Evolutionary conservation across 2,113 vertebrate genomes (phyloP), one percentile per base, ranked within the genome.

Genomic region (Phyllostomus discolor): DNA sequence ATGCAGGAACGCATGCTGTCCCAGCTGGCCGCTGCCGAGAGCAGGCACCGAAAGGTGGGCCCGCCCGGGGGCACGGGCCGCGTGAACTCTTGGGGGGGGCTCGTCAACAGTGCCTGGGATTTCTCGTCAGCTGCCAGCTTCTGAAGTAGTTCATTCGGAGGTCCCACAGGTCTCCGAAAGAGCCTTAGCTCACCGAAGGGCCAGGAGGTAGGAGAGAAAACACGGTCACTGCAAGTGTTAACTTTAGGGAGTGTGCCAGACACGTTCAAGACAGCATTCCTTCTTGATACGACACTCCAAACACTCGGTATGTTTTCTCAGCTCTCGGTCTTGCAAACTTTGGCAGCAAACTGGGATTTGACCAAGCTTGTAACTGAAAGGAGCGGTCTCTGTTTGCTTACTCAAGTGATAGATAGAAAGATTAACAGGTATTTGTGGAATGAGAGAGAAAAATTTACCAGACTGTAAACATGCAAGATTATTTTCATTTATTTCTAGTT

Each of bases 1-100:
- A 99, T 99, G 99, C 99, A 99, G 97, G 99, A 99, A 82, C 99
- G 99, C 92, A 99, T 99, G 99, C 92, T 99, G 97, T 99, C 99
- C 75, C 99, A 99, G 76, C 98, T 99, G n/a, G 99, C 99, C 22
- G 99, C 99, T 31, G 99, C 99, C 0, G 99, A 99, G 95, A 99
- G 98, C 98, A 98, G 99, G 12, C 99, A 99, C 98, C 99, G 99
- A 59, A 99, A 99, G 99, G 99, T 99, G n/a, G 87, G 99, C 93
- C 22, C 41, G 0, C 20, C 10, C 0, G 0, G 38, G 7, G 12
- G 0, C 5, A 0, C 2, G 28, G 3, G 26, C 75, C 1, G 0
- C 48, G 0, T 0, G 5, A 9, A 6, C 38, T 19, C 48, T 12
- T 0, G 0, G 1, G 11, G 12, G 17, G 7, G 33, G 35, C 54